Evolutionary conservation across 2,113 vertebrate genomes (phyloP).

Genomic region (Burhinus oedicnemus): DNA sequence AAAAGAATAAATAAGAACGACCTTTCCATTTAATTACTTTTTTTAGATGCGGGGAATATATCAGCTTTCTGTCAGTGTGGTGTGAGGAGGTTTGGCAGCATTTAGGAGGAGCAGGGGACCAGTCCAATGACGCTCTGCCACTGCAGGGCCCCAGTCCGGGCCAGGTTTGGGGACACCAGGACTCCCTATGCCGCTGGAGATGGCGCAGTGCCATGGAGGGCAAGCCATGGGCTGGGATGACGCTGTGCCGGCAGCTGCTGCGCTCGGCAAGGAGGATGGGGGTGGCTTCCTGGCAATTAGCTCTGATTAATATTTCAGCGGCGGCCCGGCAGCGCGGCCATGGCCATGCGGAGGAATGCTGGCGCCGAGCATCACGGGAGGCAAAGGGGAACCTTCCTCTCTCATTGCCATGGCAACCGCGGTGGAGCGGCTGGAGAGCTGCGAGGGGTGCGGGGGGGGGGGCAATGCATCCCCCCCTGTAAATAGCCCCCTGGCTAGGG

Average conservation of each 20-base stretch:
- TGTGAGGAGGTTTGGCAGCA: fast-evolving
- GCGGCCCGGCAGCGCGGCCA: neutral
- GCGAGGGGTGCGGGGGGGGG: neutral
- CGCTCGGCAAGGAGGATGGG: fast-evolving
- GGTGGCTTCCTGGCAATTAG: neutral
- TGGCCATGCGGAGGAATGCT: neutral
- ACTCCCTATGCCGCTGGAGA: neutral
- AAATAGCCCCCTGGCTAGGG: no score
- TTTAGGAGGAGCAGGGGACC: neutral
- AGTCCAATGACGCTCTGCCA: fast-evolving
- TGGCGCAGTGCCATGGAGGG: fast-evolving
- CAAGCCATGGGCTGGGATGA: fast-evolving
- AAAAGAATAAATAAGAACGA: constrained; percentile 37
- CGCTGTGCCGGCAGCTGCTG: neutral
- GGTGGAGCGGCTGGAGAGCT: neutral
- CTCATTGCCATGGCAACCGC: constrained; percentile 42
- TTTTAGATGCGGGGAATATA: neutral
- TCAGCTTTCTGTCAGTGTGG: fast-evolving
- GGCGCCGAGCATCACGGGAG: neutral
- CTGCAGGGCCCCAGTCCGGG: fast-evolving
- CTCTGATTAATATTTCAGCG: neutral
- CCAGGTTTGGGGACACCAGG: neutral
- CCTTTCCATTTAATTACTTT: constrained; percentile 40
- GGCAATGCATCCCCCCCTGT: no score
- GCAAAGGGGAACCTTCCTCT: neutral